Conservation (phyloP, 2,888 invertebrate species). For the Pardosa pseudoannulata region DNA sequence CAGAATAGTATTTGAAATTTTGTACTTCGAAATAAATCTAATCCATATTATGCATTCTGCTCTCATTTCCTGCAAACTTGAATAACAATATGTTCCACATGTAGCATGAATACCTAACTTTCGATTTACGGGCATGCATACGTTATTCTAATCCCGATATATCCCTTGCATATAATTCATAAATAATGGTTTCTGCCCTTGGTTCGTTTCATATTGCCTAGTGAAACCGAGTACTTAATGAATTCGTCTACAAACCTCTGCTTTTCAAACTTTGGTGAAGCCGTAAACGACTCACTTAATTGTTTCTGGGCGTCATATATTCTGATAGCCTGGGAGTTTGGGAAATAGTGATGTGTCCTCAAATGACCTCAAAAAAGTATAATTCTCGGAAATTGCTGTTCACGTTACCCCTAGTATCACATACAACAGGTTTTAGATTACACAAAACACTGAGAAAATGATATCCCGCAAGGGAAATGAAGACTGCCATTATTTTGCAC, state of each 20-base stretch:
- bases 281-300: slow-evolving; percentile 23
- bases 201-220: background rate
- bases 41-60: too few species aligned
- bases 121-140: background rate
- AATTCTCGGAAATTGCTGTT: background rate
- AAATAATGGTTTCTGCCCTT: background rate
- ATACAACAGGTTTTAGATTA: slow-evolving; percentile 25
- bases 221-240: background rate
- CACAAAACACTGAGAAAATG: slow-evolving; percentile 17
- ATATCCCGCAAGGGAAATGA: slow-evolving; percentile 11
- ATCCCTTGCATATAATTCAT: background rate
- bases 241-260: background rate
- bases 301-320: background rate
- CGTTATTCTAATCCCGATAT: background rate
- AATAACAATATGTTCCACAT: background rate
- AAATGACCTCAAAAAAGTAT: slow-evolving; percentile 17
- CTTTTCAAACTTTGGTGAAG: background rate
- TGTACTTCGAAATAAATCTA: too few species aligned
- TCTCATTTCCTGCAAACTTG: too few species aligned
- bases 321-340: background rate
- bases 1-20: too few species aligned
- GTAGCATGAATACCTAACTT: background rate
- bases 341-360: background rate
- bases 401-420: background rate
- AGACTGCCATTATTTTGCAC: slow-evolving; percentile 20